Conservation (phyloP, 2,797 vertebrate genomes). For the Mormyrops attenuatus region DNA sequence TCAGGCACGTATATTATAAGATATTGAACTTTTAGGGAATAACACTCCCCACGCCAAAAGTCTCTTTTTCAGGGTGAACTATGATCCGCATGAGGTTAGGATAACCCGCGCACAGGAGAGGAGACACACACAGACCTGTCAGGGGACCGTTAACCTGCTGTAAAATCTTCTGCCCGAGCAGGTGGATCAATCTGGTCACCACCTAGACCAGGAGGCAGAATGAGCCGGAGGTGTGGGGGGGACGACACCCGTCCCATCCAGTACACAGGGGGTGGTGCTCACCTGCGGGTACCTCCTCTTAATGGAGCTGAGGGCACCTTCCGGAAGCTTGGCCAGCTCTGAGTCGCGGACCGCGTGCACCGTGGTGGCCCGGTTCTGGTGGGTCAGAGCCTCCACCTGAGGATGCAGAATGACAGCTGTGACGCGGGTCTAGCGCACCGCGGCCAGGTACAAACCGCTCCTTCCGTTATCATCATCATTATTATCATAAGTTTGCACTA, state of each 20-base stretch:
- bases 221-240: not conserved
- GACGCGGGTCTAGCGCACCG: not conserved
- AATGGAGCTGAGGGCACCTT: conserved; percentile 85
- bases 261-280: not conserved
- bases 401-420: not conserved
- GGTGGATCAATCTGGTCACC: conserved; percentile 87
- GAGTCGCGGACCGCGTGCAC: conserved; percentile 91
- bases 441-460: not conserved
- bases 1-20: not conserved
- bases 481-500: not conserved
- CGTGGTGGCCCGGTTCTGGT: conserved; percentile 84
- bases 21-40: not conserved
- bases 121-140: conserved; percentile 48
- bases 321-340: conserved; percentile 88
- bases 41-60: not conserved
- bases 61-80: not conserved
- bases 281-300: conserved; percentile 93
- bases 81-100: not conserved
- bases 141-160: conserved; percentile 80
- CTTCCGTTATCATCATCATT: not conserved
- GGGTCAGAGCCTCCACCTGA: conserved; percentile 88
- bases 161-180: conserved; percentile 90
- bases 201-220: conserved; percentile 61
- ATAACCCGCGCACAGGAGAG: not conserved
- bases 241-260: not conserved